phyloP scores from a whole-genome alignment of 2,113 vertebrate species.

The Platysteira castanea region DNA sequence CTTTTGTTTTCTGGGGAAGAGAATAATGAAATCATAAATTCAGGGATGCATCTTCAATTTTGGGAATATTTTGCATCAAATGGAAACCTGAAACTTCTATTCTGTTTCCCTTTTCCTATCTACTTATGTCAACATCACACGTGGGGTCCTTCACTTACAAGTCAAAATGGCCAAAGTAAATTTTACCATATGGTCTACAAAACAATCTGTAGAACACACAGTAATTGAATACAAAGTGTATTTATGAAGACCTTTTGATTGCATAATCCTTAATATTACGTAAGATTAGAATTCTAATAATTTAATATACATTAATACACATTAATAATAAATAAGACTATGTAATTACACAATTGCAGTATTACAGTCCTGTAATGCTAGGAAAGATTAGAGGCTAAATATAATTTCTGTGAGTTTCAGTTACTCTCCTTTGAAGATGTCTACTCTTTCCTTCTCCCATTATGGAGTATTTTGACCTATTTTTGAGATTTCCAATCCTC shows the following conservation, averaged over 20 bases:
- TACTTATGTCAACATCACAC: neutral
- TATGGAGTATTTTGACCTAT: neutral
- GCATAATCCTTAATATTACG: neutral
- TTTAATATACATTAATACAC: neutral
- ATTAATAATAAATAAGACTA: neutral
- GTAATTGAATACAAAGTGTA: neutral
- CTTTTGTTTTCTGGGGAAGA: neutral
- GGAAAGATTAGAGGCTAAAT: neutral
- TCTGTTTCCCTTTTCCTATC: neutral
- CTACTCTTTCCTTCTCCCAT: neutral
- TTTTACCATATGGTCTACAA: neutral
- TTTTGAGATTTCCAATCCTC: neutral
- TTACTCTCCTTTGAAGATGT: neutral
- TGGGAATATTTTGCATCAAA: neutral
- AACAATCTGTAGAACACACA: neutral
- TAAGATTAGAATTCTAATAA: neutral
- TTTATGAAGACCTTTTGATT: neutral
- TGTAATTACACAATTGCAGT: neutral
- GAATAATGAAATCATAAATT: neutral
- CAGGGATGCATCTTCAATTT: neutral
- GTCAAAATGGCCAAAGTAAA: neutral
- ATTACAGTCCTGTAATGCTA: neutral
- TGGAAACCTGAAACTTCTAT: neutral
- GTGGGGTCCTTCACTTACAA: neutral
- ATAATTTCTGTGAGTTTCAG: neutral